These are phyloP conservation scores for Sarcophilus harrisii DNA, from an alignment of 2,797 vertebrate species.

Conservation along the genomic window DNA sequence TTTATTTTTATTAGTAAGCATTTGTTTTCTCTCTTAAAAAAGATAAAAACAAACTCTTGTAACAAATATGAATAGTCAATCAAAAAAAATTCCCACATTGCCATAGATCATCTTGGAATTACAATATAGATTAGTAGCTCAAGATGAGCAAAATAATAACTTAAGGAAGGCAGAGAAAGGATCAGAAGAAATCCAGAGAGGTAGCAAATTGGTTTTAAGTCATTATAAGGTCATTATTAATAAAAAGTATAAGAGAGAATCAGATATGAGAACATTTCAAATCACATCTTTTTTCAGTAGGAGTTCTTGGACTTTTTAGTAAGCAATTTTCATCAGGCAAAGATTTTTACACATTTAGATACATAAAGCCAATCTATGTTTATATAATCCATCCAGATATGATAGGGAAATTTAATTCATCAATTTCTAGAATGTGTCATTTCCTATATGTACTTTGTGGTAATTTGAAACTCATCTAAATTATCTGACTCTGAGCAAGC, in stretches of 20 bases:
- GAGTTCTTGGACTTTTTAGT: not conserved
- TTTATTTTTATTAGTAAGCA: not conserved
- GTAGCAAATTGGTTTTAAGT: not conserved
- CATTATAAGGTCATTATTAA: not conserved
- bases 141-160: not conserved
- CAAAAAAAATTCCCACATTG: not conserved
- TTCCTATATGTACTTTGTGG: not conserved
- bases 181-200: conserved; percentile 16
- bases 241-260: not conserved
- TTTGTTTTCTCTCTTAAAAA: not conserved
- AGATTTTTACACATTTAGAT: not conserved
- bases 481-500: no score
- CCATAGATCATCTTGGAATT: not conserved
- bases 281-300: not conserved
- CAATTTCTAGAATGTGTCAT: not conserved
- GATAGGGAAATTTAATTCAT: not conserved
- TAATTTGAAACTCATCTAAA: not conserved
- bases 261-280: not conserved
- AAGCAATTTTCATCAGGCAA: not conserved
- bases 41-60: not conserved
- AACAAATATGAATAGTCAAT: not conserved
- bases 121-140: not conserved
- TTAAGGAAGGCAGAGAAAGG: conserved; percentile 16
- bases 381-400: no score
- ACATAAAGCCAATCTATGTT: not conserved